Base-by-base conservation (phyloP, 1,140 invertebrate genomes). In the Venturia canescens region DNA sequence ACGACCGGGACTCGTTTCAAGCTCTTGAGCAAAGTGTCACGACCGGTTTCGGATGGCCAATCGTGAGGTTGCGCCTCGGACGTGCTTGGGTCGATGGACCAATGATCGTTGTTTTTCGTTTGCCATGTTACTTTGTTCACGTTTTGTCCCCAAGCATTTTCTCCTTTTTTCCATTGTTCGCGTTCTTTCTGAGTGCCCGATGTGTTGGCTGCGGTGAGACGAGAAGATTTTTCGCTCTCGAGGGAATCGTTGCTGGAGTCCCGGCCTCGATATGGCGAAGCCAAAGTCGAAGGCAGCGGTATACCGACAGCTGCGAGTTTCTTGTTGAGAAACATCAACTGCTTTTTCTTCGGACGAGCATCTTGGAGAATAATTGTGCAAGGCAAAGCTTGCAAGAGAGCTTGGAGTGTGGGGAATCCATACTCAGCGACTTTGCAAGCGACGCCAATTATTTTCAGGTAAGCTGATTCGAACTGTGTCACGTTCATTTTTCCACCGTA, bases 361-460 rank as follows among this genome's bases (percentile, higher is more conserved):
- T 91, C 88, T 83, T 90, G 89, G 60, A 93, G 83, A 18, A 87
- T 87, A 0, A 94, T 92, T 18, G 94, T 93, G 82, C 94, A 94
- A 29, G 93, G 91, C 23, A 95, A 88, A 13, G 93, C 91, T 84
- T 93, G 92, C 5, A 96, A 89, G 26, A 95, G 85, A 26, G 91
- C 86, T 18, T 82, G 75, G 7, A 92, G 44, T 18, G 91, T 93
- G 11, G 93, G 88, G 85, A 91, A 94, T 2, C 94, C 94, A 84
- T 93, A 94, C 11, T 93, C 86, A 1, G 92, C 89, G 34, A 93
- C 91, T 80, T 93, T 93, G 34, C 93, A 93, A 34, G 93, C 88
- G 50, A 91, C 89, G 9, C 94, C 94, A 85, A 91, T 94, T 21
- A 93, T 87, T 44, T 92, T 88, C 6, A 93, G 84, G 84, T 94